Percentiles rank a stretch among this genome's conserved stretches.
Evolutionary conservation across 1,140 invertebrate genomes (phyloP).

Genomic region (Nephila pilipes): DNA sequence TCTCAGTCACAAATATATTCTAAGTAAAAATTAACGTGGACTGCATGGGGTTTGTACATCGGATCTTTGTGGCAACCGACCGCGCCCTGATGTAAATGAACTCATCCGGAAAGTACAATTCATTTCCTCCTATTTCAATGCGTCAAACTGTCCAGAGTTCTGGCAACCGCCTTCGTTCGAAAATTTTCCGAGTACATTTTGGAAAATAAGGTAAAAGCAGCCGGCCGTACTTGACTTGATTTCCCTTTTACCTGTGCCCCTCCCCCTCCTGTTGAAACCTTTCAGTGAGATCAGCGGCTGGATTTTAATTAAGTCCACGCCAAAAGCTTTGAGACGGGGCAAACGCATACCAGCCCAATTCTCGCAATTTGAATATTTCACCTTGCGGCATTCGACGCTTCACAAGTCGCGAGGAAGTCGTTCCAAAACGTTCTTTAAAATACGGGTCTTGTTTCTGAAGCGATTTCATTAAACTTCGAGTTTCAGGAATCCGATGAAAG

Average conservation of each 20-base stretch:
- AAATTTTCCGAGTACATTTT: not conserved
- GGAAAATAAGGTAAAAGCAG: not conserved
- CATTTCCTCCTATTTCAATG: not conserved
- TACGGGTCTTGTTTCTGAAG: too few species aligned
- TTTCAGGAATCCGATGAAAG: too few species aligned
- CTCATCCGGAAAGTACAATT: constrained; percentile 5
- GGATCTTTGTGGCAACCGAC: not conserved
- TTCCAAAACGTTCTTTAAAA: not conserved
- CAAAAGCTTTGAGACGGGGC: not conserved
- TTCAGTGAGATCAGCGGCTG: not conserved
- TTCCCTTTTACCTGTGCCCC: not conserved
- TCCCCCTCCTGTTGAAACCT: not conserved
- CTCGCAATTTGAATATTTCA: not conserved
- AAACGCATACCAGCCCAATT: not conserved
- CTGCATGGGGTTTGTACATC: not conserved
- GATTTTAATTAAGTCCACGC: not conserved
- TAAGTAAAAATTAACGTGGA: too few species aligned
- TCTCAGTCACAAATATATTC: too few species aligned
- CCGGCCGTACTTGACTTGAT: not conserved
- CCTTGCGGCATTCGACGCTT: not conserved
- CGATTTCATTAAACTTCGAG: too few species aligned
- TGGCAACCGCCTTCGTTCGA: not conserved
- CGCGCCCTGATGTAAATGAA: not conserved
- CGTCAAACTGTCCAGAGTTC: not conserved
- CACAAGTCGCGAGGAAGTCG: not conserved